Conservation (phyloP, 2,113 vertebrate species). For the Tyto alba region DNA sequence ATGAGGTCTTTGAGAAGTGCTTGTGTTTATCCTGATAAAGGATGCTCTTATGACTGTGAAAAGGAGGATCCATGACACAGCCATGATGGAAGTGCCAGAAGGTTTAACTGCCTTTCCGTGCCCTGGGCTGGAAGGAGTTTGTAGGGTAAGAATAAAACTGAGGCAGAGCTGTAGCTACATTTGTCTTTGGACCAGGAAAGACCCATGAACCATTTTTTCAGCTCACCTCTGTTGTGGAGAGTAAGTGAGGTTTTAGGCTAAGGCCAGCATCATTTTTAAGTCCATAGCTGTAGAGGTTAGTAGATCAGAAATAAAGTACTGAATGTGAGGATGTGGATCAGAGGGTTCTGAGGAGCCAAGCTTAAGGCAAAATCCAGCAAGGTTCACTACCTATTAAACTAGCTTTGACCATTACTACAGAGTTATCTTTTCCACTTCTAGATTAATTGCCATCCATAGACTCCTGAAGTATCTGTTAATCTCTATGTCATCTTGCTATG, state of each 20-base stretch:
- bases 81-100: neutral
- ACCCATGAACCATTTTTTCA: neutral
- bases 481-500: neutral
- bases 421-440: neutral
- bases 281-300: neutral
- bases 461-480: neutral
- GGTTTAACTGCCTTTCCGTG: neutral
- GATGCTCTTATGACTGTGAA: neutral
- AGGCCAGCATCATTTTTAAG: neutral
- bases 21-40: neutral
- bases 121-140: neutral
- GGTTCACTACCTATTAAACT: neutral
- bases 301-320: neutral
- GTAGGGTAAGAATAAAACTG: neutral
- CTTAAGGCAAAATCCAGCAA: neutral
- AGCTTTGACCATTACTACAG: neutral
- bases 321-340: neutral
- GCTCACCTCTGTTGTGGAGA: neutral
- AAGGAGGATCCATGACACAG: neutral
- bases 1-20: neutral
- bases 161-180: neutral
- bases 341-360: rapidly evolving
- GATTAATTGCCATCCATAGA: neutral
- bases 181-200: neutral
- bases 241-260: neutral